Conservation (phyloP, 2,797 vertebrate genomes). For the Hipposideros larvatus region DNA sequence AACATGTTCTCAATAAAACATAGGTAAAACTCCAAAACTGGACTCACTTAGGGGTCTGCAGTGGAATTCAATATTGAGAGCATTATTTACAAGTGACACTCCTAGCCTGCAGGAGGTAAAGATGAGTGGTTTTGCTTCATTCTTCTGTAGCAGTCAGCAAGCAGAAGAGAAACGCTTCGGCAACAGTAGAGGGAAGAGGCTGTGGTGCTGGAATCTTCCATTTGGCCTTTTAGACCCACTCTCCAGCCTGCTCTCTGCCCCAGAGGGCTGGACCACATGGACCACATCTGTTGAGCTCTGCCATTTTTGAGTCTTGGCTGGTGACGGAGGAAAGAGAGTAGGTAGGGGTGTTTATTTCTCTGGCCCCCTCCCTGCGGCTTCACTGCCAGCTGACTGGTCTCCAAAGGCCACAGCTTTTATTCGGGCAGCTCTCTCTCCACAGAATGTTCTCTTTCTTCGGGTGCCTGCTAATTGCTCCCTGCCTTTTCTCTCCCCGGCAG, state of each 20-base stretch:
- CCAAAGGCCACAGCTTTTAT: background rate
- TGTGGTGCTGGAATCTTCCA: background rate
- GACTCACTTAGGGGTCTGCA: background rate
- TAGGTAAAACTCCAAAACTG: background rate
- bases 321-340: background rate
- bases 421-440: background rate
- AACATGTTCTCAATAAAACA: background rate
- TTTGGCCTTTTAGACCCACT: background rate
- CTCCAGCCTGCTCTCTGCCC: background rate
- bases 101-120: background rate
- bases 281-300: background rate
- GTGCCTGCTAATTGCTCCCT: background rate
- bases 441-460: background rate
- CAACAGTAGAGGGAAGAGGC: background rate
- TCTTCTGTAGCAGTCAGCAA: background rate
- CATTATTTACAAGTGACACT: background rate
- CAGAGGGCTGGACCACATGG: background rate
- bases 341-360: background rate
- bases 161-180: background rate
- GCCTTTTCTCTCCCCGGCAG: background rate
- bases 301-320: background rate
- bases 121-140: background rate
- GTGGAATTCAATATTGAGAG: background rate
- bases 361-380: background rate
- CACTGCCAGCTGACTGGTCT: background rate